Percentiles rank a stretch among this genome's conserved stretches.
These are phyloP conservation scores for Thalassophryne amazonica DNA, from an alignment of 2,797 vertebrate species.

Conservation along the genomic window DNA sequence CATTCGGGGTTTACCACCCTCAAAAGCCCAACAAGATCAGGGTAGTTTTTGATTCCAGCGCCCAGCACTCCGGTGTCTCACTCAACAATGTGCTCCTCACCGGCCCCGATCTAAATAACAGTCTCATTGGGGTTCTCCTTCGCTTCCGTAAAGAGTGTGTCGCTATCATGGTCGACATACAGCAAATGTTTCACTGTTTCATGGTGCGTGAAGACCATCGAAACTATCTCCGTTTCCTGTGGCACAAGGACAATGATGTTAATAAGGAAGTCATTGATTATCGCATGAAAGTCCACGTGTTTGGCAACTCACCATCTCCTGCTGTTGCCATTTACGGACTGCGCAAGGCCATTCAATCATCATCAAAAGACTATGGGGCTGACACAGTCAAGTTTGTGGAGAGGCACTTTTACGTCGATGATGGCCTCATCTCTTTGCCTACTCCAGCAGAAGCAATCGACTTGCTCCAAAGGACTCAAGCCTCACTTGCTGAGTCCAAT, in stretches of 20 bases:
- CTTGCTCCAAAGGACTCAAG: not conserved
- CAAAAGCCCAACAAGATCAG: constrained; percentile 3
- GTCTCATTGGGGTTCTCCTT: not conserved
- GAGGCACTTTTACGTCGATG: constrained; percentile 8
- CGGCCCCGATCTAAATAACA: constrained; percentile 6
- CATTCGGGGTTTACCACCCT: constrained; percentile 1
- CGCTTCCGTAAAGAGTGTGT: not conserved
- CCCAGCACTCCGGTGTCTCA: not conserved
- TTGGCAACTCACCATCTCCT: constrained; percentile 9
- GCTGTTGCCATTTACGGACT: constrained; percentile 17
- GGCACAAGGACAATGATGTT: not conserved
- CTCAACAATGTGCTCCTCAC: constrained; percentile 22
- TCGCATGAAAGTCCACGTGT: not conserved
- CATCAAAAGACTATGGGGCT: not conserved
- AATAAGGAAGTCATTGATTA: not conserved
- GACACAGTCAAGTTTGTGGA: not conserved
- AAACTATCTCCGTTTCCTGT: not conserved
- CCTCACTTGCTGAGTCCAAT: not conserved
- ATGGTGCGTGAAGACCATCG: constrained; percentile 2
- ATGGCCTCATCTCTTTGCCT: not conserved
- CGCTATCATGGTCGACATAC: not conserved
- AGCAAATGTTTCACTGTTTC: constrained; percentile 27
- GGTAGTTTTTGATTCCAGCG: constrained; percentile 13
- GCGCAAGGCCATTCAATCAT: not conserved
- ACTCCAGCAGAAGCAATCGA: not conserved